Evolutionary conservation across 2,888 invertebrate genomes (phyloP), one percentile per base, ranked within the genome.

Genomic region (Sericinus montela): DNA sequence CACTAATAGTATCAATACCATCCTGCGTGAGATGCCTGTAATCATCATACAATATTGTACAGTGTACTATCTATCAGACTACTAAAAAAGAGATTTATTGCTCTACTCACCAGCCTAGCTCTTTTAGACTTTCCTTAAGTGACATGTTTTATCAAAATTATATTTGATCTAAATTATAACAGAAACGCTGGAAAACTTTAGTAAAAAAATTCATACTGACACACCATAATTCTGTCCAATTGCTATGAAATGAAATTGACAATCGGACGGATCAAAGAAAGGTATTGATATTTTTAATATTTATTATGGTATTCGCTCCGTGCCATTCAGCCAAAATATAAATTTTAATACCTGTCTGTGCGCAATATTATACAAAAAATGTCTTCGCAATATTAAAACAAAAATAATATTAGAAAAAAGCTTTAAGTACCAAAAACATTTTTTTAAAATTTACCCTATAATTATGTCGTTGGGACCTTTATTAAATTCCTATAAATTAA

Each of bases 11-110:
- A 74, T 92, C 91, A 53, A 93, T 83, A 58, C 95, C 95, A 68
- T 93, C 92, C 57, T 92, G 91, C 55, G 94, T 93, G 59, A 95
- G 85, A 76, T 93, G 90, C 95, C 95, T 95, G 79, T 56, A 90
- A 90, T 62, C 69, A 70, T 63, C 61, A 67, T 47, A 63, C 54
- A 58, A 48, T 57, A 58, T 50, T 54, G 29, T 48, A 52, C 56
- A 49, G 38, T 43, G 55, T 3, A 45, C 43, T 9, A 25, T 28
- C 39, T 32, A 50, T n/a, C n/a, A 16, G 25, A 32, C 34, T 14
- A n/a, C n/a, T n/a, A n/a, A n/a, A n/a, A 41, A 44, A 32, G 32
- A 30, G 13, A 37, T 37, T 41, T 48, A 9, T 49, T 52, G 48
- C 37, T 51, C 41, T 60, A 72, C 76, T 89, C 82, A 94, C 94